Evolutionary conservation across 2,797 vertebrate genomes (phyloP), one percentile per base, ranked within the genome.

Genomic region (Cirrhinus molitorella): DNA sequence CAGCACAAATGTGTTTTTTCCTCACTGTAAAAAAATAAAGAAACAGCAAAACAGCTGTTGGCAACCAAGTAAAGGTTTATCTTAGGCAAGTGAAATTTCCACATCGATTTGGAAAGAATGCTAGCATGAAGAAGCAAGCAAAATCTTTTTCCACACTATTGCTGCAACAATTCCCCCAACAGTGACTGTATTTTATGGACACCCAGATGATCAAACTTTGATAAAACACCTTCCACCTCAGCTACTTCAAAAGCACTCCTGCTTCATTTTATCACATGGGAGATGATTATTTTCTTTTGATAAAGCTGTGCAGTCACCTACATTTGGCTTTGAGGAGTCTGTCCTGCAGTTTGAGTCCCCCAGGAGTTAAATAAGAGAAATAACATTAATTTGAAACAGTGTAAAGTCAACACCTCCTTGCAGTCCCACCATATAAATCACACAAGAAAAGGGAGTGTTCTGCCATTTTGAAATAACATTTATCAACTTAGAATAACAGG

Each of bases 401-500:
- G 34, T 75, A 75, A 49, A 57, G 76, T 77, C 71, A 71, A 37
- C 45, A 68, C 70, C 73, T 81, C 68, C 70, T 85, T 79, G 77
- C 28, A 23, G 23, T 11, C 49, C 72, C 16, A 34, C 68, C 2
- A 1, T 37, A 86, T 74, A 83, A 87, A 89, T 88, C 85, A 86
- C 55, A 80, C 2, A 51, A 51, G 61, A n/a, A 55, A 85, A 84
- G 74, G 88, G 85, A 86, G 80, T 78, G 61, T 57, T 81, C 81
- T 25, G 70, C 65, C 70, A 72, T 85, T 80, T 72, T 67, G 80
- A 86, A 87, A 86, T 81, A 83, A 63, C 47, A 84, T 85, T 88
- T 86, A 86, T 88, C 85, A 85, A n/a, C 78, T 82, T 76, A 73
- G 53, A 83, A 86, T 81, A 89, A 85, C 88, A 89, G 57, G 77